Evolutionary conservation across 2,888 invertebrate species (phyloP).

Genomic region (Seira ritae): DNA sequence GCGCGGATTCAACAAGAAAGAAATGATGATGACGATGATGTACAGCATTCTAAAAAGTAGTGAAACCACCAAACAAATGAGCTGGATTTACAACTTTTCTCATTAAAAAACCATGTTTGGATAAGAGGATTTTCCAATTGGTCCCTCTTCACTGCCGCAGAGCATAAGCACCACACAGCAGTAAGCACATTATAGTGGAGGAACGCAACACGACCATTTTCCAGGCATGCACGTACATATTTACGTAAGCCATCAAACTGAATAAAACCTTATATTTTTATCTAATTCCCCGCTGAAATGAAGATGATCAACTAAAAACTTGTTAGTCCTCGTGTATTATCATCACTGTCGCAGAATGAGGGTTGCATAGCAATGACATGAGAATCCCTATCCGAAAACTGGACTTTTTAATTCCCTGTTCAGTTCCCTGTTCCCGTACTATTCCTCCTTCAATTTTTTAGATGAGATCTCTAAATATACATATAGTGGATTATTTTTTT

Average conservation of each 20-base stretch:
- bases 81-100: constrained; percentile 66
- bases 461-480: too few relatives aligned
- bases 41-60: constrained; percentile 34
- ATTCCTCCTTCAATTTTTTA: neutral
- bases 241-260: constrained; percentile 1
- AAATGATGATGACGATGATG: constrained; percentile 36
- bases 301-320: constrained; percentile 8
- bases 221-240: neutral
- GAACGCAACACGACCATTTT: neutral
- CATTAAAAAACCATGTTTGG: constrained; percentile 65
- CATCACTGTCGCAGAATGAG: neutral
- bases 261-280: constrained; percentile 14
- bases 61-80: constrained; percentile 61
- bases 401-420: too few relatives aligned
- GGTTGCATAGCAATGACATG: neutral
- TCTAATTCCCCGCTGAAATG: constrained; percentile 18
- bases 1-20: neutral
- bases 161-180: neutral
- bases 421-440: too few relatives aligned
- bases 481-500: too few relatives aligned
- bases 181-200: too few relatives aligned
- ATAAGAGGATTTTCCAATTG: constrained; percentile 57
- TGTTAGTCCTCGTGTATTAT: neutral
- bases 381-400: neutral
- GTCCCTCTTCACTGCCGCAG: neutral